phyloP scores from a whole-genome alignment of 2,888 invertebrate species.

The Athrips mouffetella region DNA sequence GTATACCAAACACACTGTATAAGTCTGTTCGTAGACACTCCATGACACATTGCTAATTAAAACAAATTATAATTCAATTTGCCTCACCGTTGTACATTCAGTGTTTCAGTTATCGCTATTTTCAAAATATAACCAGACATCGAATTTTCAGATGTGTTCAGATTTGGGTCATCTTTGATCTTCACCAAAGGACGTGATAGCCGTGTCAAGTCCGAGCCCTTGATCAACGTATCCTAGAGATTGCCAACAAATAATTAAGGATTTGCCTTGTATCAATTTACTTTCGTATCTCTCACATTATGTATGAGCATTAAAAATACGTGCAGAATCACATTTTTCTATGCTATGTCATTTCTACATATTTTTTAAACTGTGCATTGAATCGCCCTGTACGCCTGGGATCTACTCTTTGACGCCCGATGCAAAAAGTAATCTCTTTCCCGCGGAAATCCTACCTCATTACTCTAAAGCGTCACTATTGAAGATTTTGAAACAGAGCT shows the following conservation, averaged over 20 bases:
- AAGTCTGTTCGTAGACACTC: too few species aligned
- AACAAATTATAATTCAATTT: too few species aligned
- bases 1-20: too few species aligned
- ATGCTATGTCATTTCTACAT: slow-evolving; percentile 36
- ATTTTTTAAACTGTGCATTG: not conserved
- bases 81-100: too few species aligned
- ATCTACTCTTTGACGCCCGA: slow-evolving; percentile 68
- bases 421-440: slow-evolving; percentile 63
- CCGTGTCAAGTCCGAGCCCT: not conserved
- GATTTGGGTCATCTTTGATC: not conserved
- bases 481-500: slow-evolving; percentile 49
- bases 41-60: too few species aligned
- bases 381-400: slow-evolving; percentile 5
- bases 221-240: not conserved
- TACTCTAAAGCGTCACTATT: slow-evolving; percentile 58
- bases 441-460: slow-evolving; percentile 58
- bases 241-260: not conserved
- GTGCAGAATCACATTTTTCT: slow-evolving; percentile 1
- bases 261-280: not conserved
- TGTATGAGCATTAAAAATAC: slow-evolving; percentile 3
- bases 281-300: not conserved
- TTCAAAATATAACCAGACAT: too few species aligned
- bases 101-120: too few species aligned
- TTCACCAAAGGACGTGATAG: not conserved
- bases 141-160: too few species aligned